Base-by-base conservation (phyloP, 2,113 vertebrate genomes). In the Acanthochromis polyacanthus region DNA sequence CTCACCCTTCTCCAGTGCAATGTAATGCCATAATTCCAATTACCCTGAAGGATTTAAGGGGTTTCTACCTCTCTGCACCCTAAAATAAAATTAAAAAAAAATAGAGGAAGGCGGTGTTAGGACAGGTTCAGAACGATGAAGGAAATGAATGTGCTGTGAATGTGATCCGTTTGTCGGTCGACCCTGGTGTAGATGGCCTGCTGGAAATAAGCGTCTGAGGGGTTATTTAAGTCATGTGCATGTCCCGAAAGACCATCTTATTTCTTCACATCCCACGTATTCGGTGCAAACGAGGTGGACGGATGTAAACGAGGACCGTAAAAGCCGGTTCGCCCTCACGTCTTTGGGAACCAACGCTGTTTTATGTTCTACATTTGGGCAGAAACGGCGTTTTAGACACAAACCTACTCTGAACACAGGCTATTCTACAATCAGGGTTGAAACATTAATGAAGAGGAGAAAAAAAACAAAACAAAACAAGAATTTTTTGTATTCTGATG, bases 401-500 rank as follows among this genome's bases (percentile, higher is more conserved):
- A 20, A 46, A 68, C 68, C 45, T 10, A 19, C 45, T 77, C 36
- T 45, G 16, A 56, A 73, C 25, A n/a, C 69, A 77, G 84, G 88
- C 80, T 63, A 20, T 45, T 86, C 79, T 78, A 25, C 65, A 78
- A 82, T 70, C 86, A 75, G 88, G 82, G 84, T 82, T 84, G 80
- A 76, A 25, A n/a, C 63, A 58, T 71, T 17, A 66, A 55, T 32
- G 69, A 75, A 23, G 52, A 71, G 67, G 78, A 64, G 77, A 79
- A 69, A 65, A 25, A 25, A 25, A 25, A n/a, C n/a, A n/a, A n/a
- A n/a, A n/a, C n/a, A n/a, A n/a, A n/a, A n/a, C 46, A 80, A 57
- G 66, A 75, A 55, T 92, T 93, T 93, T 25, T 93, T 90, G 57
- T 92, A 90, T 88, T 80, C 78, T 70, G 82, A 87, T 91, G 89